These are phyloP conservation scores for Trachythela sp. DNA, from an alignment of 64 coral and sea anemone species.

Conservation along the genomic window DNA sequence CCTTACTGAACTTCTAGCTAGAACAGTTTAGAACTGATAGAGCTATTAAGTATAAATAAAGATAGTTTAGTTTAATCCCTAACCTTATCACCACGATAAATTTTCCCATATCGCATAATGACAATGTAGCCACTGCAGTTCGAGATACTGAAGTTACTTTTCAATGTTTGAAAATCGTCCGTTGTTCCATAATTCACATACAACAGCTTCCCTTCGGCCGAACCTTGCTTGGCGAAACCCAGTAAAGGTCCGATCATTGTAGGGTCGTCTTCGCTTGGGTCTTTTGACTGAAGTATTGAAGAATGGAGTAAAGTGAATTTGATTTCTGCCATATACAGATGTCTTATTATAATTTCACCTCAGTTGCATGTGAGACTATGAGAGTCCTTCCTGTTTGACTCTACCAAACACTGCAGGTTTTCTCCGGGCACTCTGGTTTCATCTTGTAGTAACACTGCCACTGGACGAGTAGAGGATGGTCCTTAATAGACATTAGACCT, in stretches of 20 bases:
- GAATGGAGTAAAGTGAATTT: background rate
- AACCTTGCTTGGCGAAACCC: background rate
- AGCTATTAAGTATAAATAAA: background rate
- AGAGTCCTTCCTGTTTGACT: no score
- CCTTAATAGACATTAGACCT: no score
- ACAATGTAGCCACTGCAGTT: constrained; percentile 46
- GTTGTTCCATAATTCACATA: constrained; percentile 8
- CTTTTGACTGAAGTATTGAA: background rate
- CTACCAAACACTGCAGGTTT: no score
- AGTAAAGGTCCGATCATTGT: background rate
- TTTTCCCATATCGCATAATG: constrained; percentile 65
- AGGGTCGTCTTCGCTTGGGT: background rate
- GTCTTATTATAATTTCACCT: no score
- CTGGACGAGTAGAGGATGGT: no score
- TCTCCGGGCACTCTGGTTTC: no score
- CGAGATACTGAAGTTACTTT: background rate
- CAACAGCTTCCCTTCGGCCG: background rate
- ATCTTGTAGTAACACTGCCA: no score
- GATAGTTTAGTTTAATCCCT: background rate
- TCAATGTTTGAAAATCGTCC: background rate
- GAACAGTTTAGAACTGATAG: background rate
- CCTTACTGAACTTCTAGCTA: background rate
- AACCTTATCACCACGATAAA: constrained; percentile 64
- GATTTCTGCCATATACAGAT: no score
- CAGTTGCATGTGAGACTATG: no score